Conservation (phyloP, 1,140 invertebrate species). For the Eumaeus atala region DNA sequence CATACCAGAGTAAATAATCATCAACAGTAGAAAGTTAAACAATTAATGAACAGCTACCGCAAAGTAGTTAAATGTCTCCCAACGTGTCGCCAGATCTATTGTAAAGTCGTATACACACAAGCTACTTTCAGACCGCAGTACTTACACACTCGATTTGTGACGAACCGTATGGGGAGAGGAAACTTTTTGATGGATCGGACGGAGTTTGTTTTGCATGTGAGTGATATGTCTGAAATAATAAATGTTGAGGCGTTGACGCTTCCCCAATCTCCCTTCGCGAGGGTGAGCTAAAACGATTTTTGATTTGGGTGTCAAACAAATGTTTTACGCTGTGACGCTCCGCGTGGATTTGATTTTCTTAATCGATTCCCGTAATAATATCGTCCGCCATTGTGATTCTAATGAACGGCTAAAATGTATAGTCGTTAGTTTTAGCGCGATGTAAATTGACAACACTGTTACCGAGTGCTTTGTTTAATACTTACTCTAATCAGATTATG, state of each 20-base stretch:
- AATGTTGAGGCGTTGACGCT: slow-evolving; percentile 72
- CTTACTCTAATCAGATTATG: slow-evolving; percentile 71
- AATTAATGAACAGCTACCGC: slow-evolving; percentile 17
- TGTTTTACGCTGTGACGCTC: slow-evolving; percentile 69
- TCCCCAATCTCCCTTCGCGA: slow-evolving; percentile 51
- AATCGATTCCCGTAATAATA: slow-evolving; percentile 47
- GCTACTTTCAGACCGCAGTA: slow-evolving; percentile 45
- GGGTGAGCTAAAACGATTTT: slow-evolving; percentile 72
- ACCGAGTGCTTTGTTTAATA: slow-evolving; percentile 64
- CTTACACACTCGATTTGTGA: slow-evolving; percentile 73
- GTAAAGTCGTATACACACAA: slow-evolving; percentile 21
- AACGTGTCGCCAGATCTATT: slow-evolving; percentile 7
- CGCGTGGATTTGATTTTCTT: slow-evolving; percentile 69
- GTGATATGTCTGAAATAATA: slow-evolving; percentile 75
- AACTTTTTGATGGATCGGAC: slow-evolving; percentile 74
- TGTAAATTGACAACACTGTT: slow-evolving; percentile 49
- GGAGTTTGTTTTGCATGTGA: slow-evolving; percentile 74
- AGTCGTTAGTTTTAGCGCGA: slow-evolving; percentile 22
- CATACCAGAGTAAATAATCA: slow-evolving; percentile 1
- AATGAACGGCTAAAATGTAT: slow-evolving; percentile 27
- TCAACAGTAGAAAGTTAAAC: slow-evolving; percentile 3
- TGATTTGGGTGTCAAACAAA: slow-evolving; percentile 74
- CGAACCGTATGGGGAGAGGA: slow-evolving; percentile 40
- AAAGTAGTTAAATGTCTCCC: slow-evolving; percentile 14
- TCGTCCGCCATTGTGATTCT: slow-evolving; percentile 15